phyloP scores from a whole-genome alignment of 2,113 vertebrate genomes.

The Ptilonorhynchus violaceus region DNA sequence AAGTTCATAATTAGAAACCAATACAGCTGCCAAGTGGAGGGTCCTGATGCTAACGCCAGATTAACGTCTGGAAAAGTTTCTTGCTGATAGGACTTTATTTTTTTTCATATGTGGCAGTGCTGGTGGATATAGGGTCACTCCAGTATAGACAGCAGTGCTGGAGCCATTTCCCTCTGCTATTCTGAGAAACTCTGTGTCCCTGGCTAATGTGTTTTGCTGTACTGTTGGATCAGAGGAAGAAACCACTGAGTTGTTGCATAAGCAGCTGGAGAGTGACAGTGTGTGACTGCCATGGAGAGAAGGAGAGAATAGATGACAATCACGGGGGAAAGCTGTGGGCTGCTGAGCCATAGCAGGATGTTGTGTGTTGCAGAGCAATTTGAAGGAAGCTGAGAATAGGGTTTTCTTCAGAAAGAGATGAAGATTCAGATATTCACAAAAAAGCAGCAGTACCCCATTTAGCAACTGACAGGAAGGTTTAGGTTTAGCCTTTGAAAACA shows the following conservation, averaged over 20 bases:
- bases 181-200: background rate
- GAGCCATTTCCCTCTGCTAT: background rate
- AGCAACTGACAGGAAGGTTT: background rate
- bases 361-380: background rate
- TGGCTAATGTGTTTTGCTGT: background rate
- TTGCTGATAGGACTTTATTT: background rate
- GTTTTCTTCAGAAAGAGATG: background rate
- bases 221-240: background rate
- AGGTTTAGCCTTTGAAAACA: background rate
- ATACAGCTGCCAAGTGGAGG: background rate
- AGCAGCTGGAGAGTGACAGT: slow-evolving; percentile 23
- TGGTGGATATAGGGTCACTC: background rate
- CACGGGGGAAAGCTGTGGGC: background rate
- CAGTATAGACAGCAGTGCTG: background rate
- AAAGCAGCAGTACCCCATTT: background rate
- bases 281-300: background rate
- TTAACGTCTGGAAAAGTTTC: background rate
- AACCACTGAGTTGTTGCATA: background rate
- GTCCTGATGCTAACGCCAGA: background rate
- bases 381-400: background rate
- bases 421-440: background rate
- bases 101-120: background rate
- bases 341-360: background rate
- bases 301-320: background rate
- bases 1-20: background rate